Evolutionary conservation across 2,797 vertebrate genomes (phyloP).

Genomic region (Phataginus tetradactyla): DNA sequence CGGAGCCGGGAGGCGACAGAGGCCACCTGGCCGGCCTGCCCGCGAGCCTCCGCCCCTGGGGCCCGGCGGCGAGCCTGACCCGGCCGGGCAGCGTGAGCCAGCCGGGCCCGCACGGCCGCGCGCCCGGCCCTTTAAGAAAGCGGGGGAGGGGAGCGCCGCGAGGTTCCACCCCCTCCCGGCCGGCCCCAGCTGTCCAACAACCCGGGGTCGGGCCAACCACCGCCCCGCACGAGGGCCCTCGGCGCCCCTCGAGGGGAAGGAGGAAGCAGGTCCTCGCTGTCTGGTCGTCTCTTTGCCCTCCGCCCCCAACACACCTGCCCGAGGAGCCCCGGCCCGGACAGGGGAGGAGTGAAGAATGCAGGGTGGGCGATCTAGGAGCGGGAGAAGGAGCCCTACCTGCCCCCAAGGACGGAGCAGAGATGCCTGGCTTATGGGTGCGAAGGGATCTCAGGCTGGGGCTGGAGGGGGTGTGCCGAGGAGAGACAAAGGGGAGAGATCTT

Average conservation of each 20-base stretch:
- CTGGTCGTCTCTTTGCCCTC: neutral
- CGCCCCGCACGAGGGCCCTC: neutral
- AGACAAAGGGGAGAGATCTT: neutral
- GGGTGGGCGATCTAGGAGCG: neutral
- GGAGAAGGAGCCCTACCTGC: neutral
- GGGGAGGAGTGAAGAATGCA: neutral
- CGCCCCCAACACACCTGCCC: no score
- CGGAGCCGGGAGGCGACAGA: neutral
- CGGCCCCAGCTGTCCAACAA: neutral
- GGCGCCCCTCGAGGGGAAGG: neutral
- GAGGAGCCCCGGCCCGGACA: neutral
- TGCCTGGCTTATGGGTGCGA: neutral
- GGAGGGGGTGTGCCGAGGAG: neutral
- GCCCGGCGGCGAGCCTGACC: neutral
- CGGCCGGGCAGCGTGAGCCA: neutral
- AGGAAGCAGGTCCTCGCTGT: neutral
- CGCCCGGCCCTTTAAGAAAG: conserved; percentile 72
- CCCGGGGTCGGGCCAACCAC: neutral
- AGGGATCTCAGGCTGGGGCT: neutral
- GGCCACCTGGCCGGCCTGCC: neutral
- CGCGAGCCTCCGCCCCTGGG: neutral
- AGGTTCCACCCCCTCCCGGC: neutral
- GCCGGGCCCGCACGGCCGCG: neutral
- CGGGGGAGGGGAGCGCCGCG: conserved; percentile 69
- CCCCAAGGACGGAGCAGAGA: neutral